Percentiles rank a stretch among this genome's conserved stretches.
These are phyloP conservation scores for Machimus atricapillus DNA, from an alignment of 2,888 invertebrate species.

Conservation along the genomic window DNA sequence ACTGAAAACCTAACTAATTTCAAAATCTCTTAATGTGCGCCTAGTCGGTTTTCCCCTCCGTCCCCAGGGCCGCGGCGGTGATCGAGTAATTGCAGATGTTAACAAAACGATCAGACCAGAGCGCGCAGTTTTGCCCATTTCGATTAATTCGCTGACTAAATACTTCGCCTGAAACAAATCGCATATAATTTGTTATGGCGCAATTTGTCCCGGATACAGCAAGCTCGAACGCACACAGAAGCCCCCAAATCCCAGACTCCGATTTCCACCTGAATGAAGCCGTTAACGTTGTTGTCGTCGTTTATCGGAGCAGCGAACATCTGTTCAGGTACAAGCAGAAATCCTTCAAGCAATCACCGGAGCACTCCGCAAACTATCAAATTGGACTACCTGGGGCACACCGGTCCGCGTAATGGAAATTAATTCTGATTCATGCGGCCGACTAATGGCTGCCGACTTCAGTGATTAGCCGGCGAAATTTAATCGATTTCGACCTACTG, in stretches of 20 bases:
- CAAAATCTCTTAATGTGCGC: not conserved
- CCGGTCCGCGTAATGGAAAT: not conserved
- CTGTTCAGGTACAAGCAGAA: not conserved
- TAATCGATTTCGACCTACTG: constrained; percentile 12
- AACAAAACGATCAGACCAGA: not conserved
- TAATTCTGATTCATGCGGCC: constrained; percentile 1
- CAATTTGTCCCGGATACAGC: not conserved
- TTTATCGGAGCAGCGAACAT: not conserved
- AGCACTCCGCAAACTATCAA: not conserved
- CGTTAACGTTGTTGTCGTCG: not conserved
- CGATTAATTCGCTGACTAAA: not conserved
- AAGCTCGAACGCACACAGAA: not conserved
- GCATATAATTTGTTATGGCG: not conserved
- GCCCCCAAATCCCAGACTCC: not conserved
- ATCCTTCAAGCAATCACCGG: constrained; percentile 11
- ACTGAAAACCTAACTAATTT: not conserved
- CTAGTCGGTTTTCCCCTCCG: not conserved
- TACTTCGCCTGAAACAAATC: constrained; percentile 3
- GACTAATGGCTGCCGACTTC: not conserved
- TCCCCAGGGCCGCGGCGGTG: not conserved
- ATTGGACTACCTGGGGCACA: not conserved
- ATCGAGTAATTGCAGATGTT: not conserved
- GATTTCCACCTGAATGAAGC: not conserved
- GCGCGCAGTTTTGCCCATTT: not conserved
- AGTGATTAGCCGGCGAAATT: not conserved